phyloP scores from a whole-genome alignment of 2,888 invertebrate species.

The Selenia dentaria region DNA sequence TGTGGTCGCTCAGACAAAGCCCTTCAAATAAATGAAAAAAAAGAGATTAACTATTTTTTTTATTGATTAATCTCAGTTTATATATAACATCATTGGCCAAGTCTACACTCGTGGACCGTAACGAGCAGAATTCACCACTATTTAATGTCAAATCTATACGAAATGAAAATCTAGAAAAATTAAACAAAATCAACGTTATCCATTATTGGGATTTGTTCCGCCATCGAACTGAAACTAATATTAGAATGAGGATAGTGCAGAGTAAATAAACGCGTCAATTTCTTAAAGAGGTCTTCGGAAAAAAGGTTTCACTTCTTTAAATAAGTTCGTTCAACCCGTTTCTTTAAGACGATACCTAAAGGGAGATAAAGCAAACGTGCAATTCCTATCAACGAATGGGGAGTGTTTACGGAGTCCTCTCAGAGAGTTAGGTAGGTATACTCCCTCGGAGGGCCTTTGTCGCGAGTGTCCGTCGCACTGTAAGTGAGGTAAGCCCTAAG shows the following conservation, averaged over 20 bases:
- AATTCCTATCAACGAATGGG: slow-evolving; percentile 52
- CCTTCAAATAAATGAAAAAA: too few species aligned
- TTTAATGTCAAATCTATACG: too few species aligned
- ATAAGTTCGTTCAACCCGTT: slow-evolving; percentile 42
- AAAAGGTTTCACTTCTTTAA: slow-evolving; percentile 41
- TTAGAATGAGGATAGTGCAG: slow-evolving; percentile 6
- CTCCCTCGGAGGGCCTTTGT: slow-evolving; percentile 48
- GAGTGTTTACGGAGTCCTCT: slow-evolving; percentile 48
- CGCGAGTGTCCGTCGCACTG: slow-evolving; percentile 49
- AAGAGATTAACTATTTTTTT: too few species aligned
- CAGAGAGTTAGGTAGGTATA: slow-evolving; percentile 13
- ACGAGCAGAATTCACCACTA: too few species aligned
- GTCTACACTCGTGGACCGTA: too few species aligned
- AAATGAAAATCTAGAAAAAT: too few species aligned
- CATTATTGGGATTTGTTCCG: too few species aligned
- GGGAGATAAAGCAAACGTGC: slow-evolving; percentile 54
- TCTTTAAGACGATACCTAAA: slow-evolving; percentile 43
- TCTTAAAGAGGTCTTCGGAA: slow-evolving; percentile 41
- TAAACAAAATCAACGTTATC: too few species aligned
- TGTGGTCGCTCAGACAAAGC: too few species aligned
- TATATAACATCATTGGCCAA: too few species aligned
- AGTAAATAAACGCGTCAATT: slow-evolving; percentile 34
- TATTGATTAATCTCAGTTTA: too few species aligned
- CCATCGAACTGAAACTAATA: slow-evolving; percentile 2
- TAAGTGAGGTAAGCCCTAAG: slow-evolving; percentile 42